Conservation (phyloP, 2,113 vertebrate genomes). For the Sturnira hondurensis region DNA sequence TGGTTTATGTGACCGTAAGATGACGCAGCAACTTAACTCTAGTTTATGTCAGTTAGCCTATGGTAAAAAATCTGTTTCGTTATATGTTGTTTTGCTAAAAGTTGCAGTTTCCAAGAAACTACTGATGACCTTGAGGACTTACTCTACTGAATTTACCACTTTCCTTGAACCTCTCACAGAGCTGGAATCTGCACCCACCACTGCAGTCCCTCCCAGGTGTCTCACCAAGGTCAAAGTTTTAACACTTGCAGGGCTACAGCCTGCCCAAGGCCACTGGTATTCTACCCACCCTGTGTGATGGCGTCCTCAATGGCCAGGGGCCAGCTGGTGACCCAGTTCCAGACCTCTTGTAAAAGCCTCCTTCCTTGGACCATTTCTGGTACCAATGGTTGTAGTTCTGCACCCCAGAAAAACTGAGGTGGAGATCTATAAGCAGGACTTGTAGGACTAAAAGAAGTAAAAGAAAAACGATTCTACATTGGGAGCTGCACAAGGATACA, state of each 20-base stretch:
- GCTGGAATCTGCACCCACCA: rapidly evolving
- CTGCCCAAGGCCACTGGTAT: background rate
- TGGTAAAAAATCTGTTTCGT: background rate
- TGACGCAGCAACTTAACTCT: background rate
- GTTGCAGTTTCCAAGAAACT: background rate
- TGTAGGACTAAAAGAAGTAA: background rate
- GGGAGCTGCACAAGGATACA: background rate
- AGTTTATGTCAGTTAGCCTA: background rate
- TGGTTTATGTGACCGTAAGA: background rate
- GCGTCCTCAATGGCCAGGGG: rapidly evolving
- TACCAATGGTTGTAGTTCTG: background rate
- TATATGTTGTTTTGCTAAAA: background rate
- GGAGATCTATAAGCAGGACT: background rate
- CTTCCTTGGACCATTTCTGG: background rate
- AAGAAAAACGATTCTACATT: background rate
- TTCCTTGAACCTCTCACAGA: background rate
- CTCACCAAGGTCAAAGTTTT: background rate
- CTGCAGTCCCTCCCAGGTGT: background rate
- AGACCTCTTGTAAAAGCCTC: background rate
- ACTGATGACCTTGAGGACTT: background rate
- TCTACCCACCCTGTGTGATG: no score
- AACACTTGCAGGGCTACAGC: no score
- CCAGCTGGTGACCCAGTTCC: background rate
- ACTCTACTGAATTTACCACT: background rate
- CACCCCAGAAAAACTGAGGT: background rate